Evolutionary conservation across 2,797 vertebrate genomes (phyloP).

Genomic region (Sebastes hubbsi): DNA sequence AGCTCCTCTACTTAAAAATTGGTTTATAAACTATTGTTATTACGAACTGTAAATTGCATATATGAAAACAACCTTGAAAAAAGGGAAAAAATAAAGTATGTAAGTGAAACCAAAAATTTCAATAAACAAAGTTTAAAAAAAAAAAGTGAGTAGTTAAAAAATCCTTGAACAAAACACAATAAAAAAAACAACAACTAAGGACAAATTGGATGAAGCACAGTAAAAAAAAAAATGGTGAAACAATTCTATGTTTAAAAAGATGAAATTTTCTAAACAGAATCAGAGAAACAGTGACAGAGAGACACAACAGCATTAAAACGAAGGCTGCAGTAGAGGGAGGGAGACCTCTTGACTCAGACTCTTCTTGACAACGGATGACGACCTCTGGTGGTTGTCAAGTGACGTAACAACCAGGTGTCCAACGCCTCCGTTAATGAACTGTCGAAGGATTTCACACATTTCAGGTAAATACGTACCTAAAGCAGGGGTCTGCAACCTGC

Average conservation of each 20-base stretch:
- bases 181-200: not conserved
- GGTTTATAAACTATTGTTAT: too few species aligned
- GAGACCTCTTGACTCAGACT: not conserved
- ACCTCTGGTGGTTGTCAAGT: constrained; percentile 10
- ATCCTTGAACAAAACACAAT: not conserved
- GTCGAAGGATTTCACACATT: not conserved
- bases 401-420: not conserved
- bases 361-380: not conserved
- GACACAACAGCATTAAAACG: not conserved
- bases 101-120: not conserved
- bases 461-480: too few species aligned
- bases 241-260: not conserved
- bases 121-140: not conserved
- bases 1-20: too few species aligned
- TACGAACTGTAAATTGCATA: too few species aligned
- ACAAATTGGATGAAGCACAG: not conserved
- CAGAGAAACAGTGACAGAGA: not conserved
- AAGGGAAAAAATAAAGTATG: too few species aligned
- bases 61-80: too few species aligned
- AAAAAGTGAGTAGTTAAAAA: not conserved
- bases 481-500: too few species aligned
- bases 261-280: not conserved
- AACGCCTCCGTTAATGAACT: not conserved
- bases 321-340: not conserved
- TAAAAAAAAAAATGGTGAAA: not conserved